Evolutionary conservation across 2,888 invertebrate genomes (phyloP), one percentile per base, ranked within the genome.

Genomic region (Phorcus lineatus): DNA sequence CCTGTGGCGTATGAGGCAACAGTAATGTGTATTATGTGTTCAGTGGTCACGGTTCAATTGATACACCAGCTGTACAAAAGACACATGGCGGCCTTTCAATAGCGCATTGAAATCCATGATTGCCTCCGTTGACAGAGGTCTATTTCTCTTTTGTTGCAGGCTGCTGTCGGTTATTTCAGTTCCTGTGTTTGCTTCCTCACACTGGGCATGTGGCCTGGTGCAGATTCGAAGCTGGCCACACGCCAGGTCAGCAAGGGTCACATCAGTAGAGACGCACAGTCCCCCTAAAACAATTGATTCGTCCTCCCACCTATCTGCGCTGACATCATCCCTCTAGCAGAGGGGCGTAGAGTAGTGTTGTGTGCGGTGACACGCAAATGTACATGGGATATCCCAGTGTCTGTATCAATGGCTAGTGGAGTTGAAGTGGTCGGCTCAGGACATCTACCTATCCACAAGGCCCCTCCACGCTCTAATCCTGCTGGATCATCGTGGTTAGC

Each of bases 361-460:
- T 47, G 47, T 47, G 11, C 13, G 13, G 47, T 47, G 47, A 47
- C 47, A 47, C 47, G 47, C 47, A 1, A 47, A 11, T 47, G 47
- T 47, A 47, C 47, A 47, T 47, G 47, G 47, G 47, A 47, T 47
- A 47, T 47, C 47, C 47, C 7, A 47, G 62, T 62, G 62, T 28
- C 22, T 19, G 57, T 77, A 47, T 55, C 77, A 54, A 78, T 78
- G 78, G 78, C 78, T 47, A 78, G 78, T 53, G 67, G 78, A 6
- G 22, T 70, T 19, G 47, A 78, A 52, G 53, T 67, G 22, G 28
- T 67, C 17, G 70, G 67, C 19, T 70, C 52, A 13, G 78, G 67
- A 78, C 52, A 67, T 70, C 62, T 70, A 31, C 47, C 67, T 31
- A 54, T 24, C 17, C 40, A 53, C 54, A 78, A 78, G 54, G 66